Evolutionary conservation across 2,888 invertebrate genomes (phyloP).

Genomic region (Tachina fera): DNA sequence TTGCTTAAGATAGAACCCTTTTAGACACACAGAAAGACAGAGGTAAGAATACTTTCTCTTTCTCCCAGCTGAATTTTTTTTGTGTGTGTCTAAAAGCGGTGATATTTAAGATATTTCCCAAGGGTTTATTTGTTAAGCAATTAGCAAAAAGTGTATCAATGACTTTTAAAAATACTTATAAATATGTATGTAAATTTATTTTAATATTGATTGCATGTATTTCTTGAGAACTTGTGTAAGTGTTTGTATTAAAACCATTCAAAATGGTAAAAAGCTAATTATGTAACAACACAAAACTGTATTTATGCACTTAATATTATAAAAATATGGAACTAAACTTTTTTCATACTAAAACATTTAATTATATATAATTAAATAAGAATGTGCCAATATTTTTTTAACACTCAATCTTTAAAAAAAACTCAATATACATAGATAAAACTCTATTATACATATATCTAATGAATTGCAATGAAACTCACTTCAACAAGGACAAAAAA

Average conservation of each 20-base stretch:
- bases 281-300: slow-evolving; percentile 2
- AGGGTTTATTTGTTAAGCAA: too few species aligned
- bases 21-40: too few species aligned
- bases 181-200: neutral
- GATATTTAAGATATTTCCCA: too few species aligned
- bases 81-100: too few species aligned
- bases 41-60: too few species aligned
- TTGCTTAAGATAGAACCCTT: too few species aligned
- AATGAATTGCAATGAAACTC: slow-evolving; percentile 19
- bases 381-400: slow-evolving; percentile 67
- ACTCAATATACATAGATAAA: slow-evolving; percentile 6
- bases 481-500: neutral
- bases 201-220: slow-evolving; percentile 40
- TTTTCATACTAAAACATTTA: neutral
- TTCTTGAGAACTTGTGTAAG: slow-evolving; percentile 34
- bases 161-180: too few species aligned
- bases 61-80: too few species aligned
- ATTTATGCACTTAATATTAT: slow-evolving; percentile 4
- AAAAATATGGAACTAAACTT: slow-evolving; percentile 1
- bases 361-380: neutral
- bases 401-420: neutral
- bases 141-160: too few species aligned
- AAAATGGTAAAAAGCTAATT: slow-evolving; percentile 4
- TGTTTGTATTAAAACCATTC: slow-evolving; percentile 23
- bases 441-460: neutral